Conservation (phyloP, 2,113 vertebrate genomes). For the Oxyura jamaicensis region DNA sequence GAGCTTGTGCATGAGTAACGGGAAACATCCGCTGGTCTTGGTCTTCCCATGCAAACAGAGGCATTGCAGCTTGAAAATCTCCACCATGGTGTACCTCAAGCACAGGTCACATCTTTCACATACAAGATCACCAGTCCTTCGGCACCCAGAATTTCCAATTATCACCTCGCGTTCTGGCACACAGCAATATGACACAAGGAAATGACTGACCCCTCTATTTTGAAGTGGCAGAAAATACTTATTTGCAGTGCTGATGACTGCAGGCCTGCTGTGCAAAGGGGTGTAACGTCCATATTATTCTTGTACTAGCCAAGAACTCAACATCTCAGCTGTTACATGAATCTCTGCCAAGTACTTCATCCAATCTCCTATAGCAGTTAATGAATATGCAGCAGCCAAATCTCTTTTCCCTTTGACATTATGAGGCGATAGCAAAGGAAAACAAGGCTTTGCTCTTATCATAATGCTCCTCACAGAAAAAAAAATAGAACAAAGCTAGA, state of each 20-base stretch:
- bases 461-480: background rate
- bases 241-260: background rate
- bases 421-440: background rate
- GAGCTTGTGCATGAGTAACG: background rate
- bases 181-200: background rate
- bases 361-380: background rate
- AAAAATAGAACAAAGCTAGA: background rate
- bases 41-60: background rate
- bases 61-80: background rate
- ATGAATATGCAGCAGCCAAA: conserved; percentile 45
- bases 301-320: conserved; percentile 37
- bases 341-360: conserved; percentile 18
- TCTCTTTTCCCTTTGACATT: conserved; percentile 33
- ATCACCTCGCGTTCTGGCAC: background rate
- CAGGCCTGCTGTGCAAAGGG: conserved; percentile 10
- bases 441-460: conserved; percentile 14
- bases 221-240: background rate
- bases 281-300: background rate
- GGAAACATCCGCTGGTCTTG: background rate
- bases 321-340: conserved; percentile 33
- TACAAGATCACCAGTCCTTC: background rate
- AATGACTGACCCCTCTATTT: background rate
- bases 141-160: background rate
- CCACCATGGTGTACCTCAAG: background rate
- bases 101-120: background rate